Evolutionary conservation across 92 coral and sea anemone species (phyloP).

Genomic region (Epizoanthus scotinus): DNA sequence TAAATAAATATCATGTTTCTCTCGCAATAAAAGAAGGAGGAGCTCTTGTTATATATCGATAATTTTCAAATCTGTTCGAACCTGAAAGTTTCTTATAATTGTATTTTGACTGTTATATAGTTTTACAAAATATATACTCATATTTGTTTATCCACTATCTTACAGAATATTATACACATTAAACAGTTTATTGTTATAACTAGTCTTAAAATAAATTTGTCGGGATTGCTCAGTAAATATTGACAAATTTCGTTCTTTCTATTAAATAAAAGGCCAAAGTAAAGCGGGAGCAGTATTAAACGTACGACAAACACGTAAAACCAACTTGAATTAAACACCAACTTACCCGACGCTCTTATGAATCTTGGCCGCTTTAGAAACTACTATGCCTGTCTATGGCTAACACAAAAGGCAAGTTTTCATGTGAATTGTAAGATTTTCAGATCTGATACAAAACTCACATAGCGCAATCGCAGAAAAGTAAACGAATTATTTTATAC

Average conservation of each 20-base stretch:
- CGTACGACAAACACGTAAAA: not conserved
- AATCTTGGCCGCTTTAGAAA: not conserved
- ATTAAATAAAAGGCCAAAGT: not conserved
- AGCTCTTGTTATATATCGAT: slow-evolving; percentile 56
- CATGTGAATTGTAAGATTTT: not conserved
- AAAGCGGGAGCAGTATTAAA: slow-evolving; percentile 9
- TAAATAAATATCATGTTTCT: slow-evolving; percentile 41
- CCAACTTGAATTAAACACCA: not conserved
- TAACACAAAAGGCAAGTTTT: slow-evolving; percentile 3
- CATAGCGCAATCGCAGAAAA: slow-evolving; percentile 1
- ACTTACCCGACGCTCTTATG: not conserved
- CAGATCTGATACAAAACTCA: not conserved
- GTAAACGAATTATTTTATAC: not conserved
- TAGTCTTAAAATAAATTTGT: slow-evolving; percentile 10
- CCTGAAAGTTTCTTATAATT: slow-evolving; percentile 31
- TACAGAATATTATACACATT: not conserved
- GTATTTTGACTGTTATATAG: slow-evolving; percentile 17
- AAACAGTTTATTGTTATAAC: not conserved
- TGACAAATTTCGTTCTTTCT: slow-evolving; percentile 27
- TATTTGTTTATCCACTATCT: slow-evolving; percentile 11
- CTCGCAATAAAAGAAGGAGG: slow-evolving; percentile 59
- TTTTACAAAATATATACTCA: not conserved
- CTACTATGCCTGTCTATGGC: not conserved
- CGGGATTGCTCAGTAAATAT: slow-evolving; percentile 23
- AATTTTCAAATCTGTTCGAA: slow-evolving; percentile 40